A percentile compares a stretch with the other conserved stretches of the same genome.
Conservation (phyloP, 2,797 vertebrate genomes). For the Macropus fuliginosus region DNA sequence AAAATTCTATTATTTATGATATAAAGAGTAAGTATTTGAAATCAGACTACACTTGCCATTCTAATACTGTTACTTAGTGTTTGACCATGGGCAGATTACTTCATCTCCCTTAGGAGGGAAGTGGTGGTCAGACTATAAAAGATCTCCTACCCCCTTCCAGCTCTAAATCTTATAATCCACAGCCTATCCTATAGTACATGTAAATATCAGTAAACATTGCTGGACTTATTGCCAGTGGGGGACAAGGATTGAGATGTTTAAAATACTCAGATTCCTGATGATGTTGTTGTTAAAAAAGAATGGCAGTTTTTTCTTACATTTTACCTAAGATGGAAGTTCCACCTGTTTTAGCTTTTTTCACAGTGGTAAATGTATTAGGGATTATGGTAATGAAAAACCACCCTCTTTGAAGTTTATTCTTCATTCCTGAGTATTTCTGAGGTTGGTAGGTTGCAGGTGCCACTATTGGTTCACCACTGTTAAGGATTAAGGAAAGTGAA, state of each 20-base stretch:
- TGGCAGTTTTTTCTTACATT: not conserved
- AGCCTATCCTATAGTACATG: not conserved
- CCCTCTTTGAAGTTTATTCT: not conserved
- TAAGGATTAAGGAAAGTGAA: slow-evolving; percentile 39
- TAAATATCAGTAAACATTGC: not conserved
- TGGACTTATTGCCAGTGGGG: not conserved
- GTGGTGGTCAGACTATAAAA: not conserved
- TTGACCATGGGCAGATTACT: not conserved
- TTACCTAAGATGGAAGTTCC: not conserved
- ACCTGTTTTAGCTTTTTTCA: not conserved
- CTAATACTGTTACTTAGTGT: not conserved
- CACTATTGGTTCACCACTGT: slow-evolving; percentile 15
- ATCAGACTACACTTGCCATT: not conserved
- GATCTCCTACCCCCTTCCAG: not conserved
- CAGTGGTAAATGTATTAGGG: not conserved
- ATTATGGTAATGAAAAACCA: slow-evolving; percentile 6
- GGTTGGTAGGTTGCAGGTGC: not conserved
- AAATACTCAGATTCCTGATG: not conserved
- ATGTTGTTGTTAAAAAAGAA: not conserved
- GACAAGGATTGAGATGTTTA: not conserved
- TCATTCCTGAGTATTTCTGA: slow-evolving; percentile 28
- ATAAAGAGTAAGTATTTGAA: not conserved
- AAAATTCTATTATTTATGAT: not conserved
- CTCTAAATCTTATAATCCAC: not conserved
- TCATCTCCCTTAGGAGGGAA: not conserved